Base-by-base conservation (phyloP, 35 echinoderm and acorn worm genomes). In the Patiria miniata region DNA sequence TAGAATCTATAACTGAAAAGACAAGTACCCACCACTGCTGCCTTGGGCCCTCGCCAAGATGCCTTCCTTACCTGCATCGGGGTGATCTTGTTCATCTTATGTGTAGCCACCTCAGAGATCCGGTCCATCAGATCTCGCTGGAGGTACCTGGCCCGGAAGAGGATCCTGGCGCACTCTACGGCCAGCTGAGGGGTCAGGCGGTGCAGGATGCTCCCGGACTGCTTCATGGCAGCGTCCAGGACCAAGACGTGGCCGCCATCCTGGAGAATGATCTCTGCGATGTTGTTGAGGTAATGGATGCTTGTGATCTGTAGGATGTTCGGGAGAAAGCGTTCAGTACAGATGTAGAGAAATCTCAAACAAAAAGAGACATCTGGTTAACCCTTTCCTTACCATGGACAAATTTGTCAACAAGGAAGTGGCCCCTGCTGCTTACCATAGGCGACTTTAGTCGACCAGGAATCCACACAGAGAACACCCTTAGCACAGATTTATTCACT, bases 31-130 rank as follows among this genome's bases (percentile, higher is more conserved):
- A n/a, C n/a, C n/a, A n/a, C n/a, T n/a, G n/a, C n/a, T n/a, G n/a
- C n/a, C n/a, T n/a, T n/a, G 42, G 4, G 42, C 4, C 12, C 42
- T 47, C 42, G 12, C 42, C 42, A n/a, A n/a, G 42, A 47, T 47
- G 42, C 42, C 42, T 47, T 47, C 42, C 65, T 12, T 22, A 97
- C 87, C 40, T 93, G 82, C 42, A 93, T 65, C 1, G 92, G 92
- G 19, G 86, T 92, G 29, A 99, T 79, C 50, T 87, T 90, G 34
- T 89, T 60, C 42, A 89, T 89, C 60, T 92, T 87, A n/a, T 89
- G 68, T 14, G 80, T 57, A 7, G 87, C 69, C 8, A 94, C 73
- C 37, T 99, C 60, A 29, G 93, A 61, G 33, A 99, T 94, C 18
- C 56, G 37, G 39, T 99, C 93, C 78, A 99, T 51, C 28, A 99